Percentiles rank a stretch among this genome's conserved stretches.
Evolutionary conservation across 2,797 vertebrate species (phyloP).

Genomic region (Botia kubotai): DNA sequence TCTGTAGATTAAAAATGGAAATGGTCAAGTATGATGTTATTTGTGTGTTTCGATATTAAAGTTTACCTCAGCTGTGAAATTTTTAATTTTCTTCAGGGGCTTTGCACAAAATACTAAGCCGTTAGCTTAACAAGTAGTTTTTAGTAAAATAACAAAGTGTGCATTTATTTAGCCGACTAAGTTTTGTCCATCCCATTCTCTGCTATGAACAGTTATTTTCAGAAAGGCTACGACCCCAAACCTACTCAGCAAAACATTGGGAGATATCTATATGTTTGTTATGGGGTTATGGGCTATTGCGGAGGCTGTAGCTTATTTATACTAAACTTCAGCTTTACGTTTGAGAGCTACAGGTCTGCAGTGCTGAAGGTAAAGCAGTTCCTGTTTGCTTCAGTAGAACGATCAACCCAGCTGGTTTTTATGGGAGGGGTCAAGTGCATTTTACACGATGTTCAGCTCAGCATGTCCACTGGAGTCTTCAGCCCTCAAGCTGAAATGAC

Average conservation of each 20-base stretch:
- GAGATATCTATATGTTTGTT: conserved; percentile 3
- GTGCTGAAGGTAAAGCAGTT: conserved; percentile 69
- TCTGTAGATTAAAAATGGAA: neutral
- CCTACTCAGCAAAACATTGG: conserved; percentile 28
- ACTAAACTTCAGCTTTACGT: conserved; percentile 9
- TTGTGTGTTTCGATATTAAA: neutral
- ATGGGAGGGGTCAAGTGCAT: conserved; percentile 66
- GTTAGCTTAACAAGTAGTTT: conserved; percentile 19
- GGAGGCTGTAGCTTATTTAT: neutral
- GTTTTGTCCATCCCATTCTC: neutral
- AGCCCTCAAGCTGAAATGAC: conserved; percentile 88
- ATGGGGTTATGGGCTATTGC: neutral
- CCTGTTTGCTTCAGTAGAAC: conserved; percentile 66
- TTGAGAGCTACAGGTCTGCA: conserved; percentile 21
- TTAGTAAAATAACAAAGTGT: neutral
- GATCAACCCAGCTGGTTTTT: conserved; percentile 63
- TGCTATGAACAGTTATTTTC: neutral
- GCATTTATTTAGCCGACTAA: conserved; percentile 26
- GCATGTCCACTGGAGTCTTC: conserved; percentile 74
- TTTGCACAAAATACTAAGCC: neutral
- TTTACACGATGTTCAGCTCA: conserved; percentile 65
- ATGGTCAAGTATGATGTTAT: neutral
- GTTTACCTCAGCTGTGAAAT: neutral
- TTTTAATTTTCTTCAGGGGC: neutral
- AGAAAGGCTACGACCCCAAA: neutral